A percentile compares a stretch with the other conserved stretches of the same genome.
Conservation (phyloP, 1,140 invertebrate species). For the Papilio polytes region DNA sequence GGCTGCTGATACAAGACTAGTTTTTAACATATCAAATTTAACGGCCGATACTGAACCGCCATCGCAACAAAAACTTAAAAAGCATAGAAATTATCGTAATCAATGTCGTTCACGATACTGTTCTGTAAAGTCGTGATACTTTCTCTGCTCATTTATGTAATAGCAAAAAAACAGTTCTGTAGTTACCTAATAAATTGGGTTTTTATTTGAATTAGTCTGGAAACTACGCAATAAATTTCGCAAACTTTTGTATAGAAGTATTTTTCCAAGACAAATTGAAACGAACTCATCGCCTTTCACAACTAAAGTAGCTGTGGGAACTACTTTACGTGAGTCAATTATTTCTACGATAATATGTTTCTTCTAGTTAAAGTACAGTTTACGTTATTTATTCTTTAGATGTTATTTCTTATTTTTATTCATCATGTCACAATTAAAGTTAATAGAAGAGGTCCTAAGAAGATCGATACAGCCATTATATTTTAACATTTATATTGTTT, state of each 20-base stretch:
- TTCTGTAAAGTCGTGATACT: not conserved
- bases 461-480: no score
- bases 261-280: not conserved
- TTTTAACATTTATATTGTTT: no score
- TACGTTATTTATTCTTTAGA: not conserved
- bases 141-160: slow-evolving; percentile 15
- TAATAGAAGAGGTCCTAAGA: no score
- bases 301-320: not conserved
- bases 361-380: not conserved
- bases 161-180: not conserved
- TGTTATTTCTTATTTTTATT: not conserved
- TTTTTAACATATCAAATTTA: no score
- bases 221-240: slow-evolving; percentile 7
- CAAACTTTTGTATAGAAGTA: slow-evolving; percentile 2
- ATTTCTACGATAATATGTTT: not conserved
- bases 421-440: not conserved
- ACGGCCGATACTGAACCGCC: no score
- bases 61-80: no score
- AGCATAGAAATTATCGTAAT: not conserved
- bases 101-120: not conserved
- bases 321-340: not conserved
- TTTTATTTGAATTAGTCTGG: slow-evolving; percentile 1
- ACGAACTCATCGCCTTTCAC: not conserved
- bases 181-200: not conserved
- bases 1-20: no score